Conservation (phyloP, 2,113 vertebrate genomes). For the Bucco capensis region DNA sequence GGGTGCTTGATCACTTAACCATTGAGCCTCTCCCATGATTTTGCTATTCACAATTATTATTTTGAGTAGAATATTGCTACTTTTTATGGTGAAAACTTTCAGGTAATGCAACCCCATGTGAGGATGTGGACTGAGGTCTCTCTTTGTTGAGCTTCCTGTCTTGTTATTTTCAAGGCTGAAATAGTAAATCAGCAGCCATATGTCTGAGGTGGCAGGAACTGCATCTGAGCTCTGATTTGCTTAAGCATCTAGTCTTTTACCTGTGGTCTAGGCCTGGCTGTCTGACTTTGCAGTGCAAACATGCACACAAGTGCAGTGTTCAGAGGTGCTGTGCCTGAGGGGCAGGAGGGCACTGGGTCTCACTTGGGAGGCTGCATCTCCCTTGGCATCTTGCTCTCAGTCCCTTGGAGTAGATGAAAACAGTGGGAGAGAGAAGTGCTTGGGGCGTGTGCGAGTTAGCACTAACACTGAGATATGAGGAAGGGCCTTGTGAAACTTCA, state of each 20-base stretch:
- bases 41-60: neutral
- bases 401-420: neutral
- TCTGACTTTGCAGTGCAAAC: neutral
- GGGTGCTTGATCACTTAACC: neutral
- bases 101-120: neutral
- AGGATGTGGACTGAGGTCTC: fast-evolving
- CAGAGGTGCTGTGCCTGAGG: fast-evolving
- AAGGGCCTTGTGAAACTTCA: neutral
- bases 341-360: neutral
- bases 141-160: neutral
- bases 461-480: neutral
- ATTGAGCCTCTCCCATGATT: neutral
- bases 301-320: fast-evolving
- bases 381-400: fast-evolving
- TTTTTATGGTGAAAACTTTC: neutral
- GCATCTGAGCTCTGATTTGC: neutral
- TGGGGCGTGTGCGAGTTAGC: fast-evolving
- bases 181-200: neutral
- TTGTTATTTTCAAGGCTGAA: neutral
- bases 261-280: neutral
- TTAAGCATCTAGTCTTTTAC: neutral
- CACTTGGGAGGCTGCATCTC: neutral
- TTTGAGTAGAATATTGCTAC: neutral
- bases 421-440: neutral
- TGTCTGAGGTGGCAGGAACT: neutral